A percentile compares a stretch with the other conserved stretches of the same genome.
These are phyloP conservation scores for Spheniscus humboldti DNA, from an alignment of 2,797 vertebrate genomes.

Conservation along the genomic window DNA sequence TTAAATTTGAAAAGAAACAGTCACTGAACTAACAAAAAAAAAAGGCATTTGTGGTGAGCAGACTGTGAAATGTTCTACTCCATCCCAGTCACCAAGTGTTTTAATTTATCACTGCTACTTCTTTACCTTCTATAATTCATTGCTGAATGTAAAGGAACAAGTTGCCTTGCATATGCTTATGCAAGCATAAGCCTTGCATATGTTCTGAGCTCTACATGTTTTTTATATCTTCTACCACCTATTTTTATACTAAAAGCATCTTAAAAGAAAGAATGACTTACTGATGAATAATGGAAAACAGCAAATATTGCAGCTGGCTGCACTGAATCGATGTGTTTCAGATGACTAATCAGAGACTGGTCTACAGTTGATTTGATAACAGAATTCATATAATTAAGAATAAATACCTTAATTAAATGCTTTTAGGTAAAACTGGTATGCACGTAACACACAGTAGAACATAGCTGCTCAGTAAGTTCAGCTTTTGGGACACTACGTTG, in stretches of 20 bases:
- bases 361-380: not conserved
- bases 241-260: not conserved
- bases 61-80: not conserved
- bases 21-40: not conserved
- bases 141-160: not conserved
- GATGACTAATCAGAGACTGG: not conserved
- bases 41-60: not conserved
- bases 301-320: not conserved
- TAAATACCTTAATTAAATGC: not conserved
- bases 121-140: conserved; percentile 20
- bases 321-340: not conserved
- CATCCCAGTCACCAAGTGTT: not conserved
- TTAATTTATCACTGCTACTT: not conserved
- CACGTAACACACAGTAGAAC: not conserved
- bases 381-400: conserved; percentile 4
- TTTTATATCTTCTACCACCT: not conserved
- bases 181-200: not conserved
- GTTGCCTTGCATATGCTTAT: not conserved
- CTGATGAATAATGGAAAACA: not conserved
- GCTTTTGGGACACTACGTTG: not conserved
- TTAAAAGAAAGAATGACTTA: not conserved
- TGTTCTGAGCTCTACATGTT: not conserved
- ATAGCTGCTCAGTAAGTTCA: not conserved
- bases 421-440: not conserved
- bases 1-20: not conserved